Evolutionary conservation across 2,888 invertebrate genomes (phyloP).

Genomic region (Drosophila mimetica): DNA sequence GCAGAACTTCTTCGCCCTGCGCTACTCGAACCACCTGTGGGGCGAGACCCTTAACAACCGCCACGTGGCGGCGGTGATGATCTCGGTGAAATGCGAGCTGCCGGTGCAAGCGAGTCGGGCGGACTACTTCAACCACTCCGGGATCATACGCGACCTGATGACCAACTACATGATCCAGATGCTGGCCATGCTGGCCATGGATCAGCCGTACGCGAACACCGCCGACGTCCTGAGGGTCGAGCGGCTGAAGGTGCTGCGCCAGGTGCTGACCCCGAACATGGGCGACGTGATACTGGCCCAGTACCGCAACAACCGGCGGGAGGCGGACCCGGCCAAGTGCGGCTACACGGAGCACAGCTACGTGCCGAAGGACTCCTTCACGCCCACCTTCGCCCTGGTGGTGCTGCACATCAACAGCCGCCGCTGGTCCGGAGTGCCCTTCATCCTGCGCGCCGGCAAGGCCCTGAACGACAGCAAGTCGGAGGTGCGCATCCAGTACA

Average conservation of each 20-base stretch:
- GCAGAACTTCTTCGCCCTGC: conserved; percentile 60
- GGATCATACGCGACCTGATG: conserved; percentile 68
- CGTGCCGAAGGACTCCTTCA: conserved; percentile 63
- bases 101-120: conserved; percentile 48
- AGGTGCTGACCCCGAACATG: conserved; percentile 46
- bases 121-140: conserved; percentile 64
- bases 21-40: conserved; percentile 63
- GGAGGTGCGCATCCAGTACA: conserved; percentile 65
- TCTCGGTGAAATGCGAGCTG: conserved; percentile 52
- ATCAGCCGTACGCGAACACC: conserved; percentile 59
- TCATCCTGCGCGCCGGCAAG: conserved; percentile 62
- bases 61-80: conserved; percentile 64
- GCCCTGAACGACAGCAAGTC: conserved; percentile 62
- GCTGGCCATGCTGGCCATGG: conserved; percentile 57
- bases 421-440: conserved; percentile 66
- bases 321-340: conserved; percentile 54
- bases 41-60: conserved; percentile 58
- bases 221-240: conserved; percentile 63
- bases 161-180: conserved; percentile 68
- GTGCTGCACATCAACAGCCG: conserved; percentile 54
- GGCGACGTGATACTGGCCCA: conserved; percentile 59
- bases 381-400: conserved; percentile 63
- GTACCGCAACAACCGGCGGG: conserved; percentile 56
- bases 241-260: conserved; percentile 51
- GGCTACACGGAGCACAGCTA: conserved; percentile 65